These are phyloP conservation scores for Tenthredo mesomela DNA, from an alignment of 2,888 invertebrate genomes.

Conservation along the genomic window DNA sequence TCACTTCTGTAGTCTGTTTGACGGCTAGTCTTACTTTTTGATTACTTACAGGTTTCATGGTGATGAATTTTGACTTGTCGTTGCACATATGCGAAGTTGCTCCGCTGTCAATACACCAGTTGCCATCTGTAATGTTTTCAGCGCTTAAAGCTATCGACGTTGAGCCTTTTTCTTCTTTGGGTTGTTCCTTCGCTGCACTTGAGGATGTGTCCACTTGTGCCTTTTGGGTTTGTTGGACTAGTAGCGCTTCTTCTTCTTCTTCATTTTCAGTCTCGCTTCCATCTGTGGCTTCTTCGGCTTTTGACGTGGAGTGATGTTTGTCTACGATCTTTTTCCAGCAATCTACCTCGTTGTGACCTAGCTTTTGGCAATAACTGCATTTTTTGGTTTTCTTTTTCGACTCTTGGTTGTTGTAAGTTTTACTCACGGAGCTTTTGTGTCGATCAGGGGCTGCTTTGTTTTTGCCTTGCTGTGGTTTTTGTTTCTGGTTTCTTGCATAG, in stretches of 20 bases:
- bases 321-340: constrained; percentile 33
- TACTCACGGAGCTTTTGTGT: no score
- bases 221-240: no score
- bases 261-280: no score
- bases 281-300: no score
- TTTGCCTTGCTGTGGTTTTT: no score
- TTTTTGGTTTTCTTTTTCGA: no score
- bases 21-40: constrained; percentile 52
- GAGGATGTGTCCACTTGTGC: no score
- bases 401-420: no score
- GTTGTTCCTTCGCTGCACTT: neutral
- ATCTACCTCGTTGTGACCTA: constrained; percentile 45
- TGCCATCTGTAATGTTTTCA: neutral
- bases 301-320: no score
- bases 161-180: neutral
- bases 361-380: constrained; percentile 37
- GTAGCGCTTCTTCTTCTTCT: no score
- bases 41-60: constrained; percentile 22
- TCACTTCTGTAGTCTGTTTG: constrained; percentile 51
- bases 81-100: constrained; percentile 56
- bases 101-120: constrained; percentile 55
- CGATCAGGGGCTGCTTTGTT: no score
- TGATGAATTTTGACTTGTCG: constrained; percentile 42
- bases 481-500: no score
- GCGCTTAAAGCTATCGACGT: neutral